These are phyloP conservation scores for Anorthoa munda DNA, from an alignment of 2,888 invertebrate genomes.

Conservation along the genomic window DNA sequence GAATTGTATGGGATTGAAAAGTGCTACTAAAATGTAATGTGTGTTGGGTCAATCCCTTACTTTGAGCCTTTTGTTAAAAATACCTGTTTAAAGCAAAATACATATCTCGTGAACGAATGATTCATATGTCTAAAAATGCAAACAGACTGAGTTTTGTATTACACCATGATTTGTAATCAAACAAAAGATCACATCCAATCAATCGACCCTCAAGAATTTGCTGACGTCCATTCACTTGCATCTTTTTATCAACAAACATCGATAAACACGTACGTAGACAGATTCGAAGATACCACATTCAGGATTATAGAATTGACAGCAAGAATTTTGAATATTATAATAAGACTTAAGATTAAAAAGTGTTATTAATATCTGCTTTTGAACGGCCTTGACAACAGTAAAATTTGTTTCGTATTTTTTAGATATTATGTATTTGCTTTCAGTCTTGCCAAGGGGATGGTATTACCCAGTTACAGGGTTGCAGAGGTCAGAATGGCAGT, in stretches of 20 bases:
- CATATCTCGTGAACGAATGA: too few relatives aligned
- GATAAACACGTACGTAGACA: conserved; percentile 15
- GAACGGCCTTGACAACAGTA: neutral
- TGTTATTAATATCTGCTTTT: neutral
- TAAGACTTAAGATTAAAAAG: neutral
- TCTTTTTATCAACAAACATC: conserved; percentile 30
- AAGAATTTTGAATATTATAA: neutral
- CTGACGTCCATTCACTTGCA: conserved; percentile 24
- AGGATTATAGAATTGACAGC: conserved; percentile 4
- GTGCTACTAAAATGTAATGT: too few relatives aligned
- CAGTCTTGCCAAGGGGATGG: too few relatives aligned
- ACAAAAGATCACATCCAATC: conserved; percentile 23
- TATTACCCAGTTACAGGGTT: too few relatives aligned
- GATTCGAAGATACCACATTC: neutral
- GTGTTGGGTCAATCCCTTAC: too few relatives aligned
- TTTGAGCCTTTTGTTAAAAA: too few relatives aligned
- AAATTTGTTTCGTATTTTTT: too few relatives aligned
- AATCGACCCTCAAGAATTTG: conserved; percentile 33
- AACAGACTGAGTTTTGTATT: neutral
- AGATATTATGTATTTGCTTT: too few relatives aligned
- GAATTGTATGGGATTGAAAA: too few relatives aligned
- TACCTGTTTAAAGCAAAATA: too few relatives aligned
- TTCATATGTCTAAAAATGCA: neutral
- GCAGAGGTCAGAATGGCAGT: too few relatives aligned
- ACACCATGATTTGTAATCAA: neutral